phyloP scores from a whole-genome alignment of 2,888 invertebrate species.

The Phaedon cochleariae region DNA sequence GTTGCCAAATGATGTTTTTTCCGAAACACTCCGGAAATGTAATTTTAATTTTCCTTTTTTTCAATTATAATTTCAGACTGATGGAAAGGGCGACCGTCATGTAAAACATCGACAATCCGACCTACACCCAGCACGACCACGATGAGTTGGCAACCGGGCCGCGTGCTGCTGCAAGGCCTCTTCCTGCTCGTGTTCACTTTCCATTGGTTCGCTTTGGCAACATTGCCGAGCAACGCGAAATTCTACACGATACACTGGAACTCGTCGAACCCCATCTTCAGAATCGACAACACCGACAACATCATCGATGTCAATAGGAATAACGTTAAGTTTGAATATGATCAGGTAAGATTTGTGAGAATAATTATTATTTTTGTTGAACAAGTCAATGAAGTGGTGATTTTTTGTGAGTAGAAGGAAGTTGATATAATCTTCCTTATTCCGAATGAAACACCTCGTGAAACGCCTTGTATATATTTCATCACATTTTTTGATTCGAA shows the following conservation, averaged over 20 bases:
- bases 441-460: too few relatives aligned
- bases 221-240: constrained; percentile 60
- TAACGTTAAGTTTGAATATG: constrained; percentile 89
- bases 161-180: constrained; percentile 52
- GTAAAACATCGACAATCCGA: constrained; percentile 33
- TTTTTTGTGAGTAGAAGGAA: too few relatives aligned
- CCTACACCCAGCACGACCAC: constrained; percentile 39
- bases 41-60: too few relatives aligned
- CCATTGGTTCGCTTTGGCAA: constrained; percentile 55
- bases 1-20: too few relatives aligned
- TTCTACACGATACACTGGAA: constrained; percentile 63
- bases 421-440: too few relatives aligned
- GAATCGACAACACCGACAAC: constrained; percentile 97
- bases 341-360: too few relatives aligned
- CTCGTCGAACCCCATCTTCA: constrained; percentile 69
- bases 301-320: constrained; percentile 96
- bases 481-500: too few relatives aligned
- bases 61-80: constrained; percentile 24
- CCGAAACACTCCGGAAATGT: too few relatives aligned
- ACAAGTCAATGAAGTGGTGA: too few relatives aligned
- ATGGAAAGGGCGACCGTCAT: constrained; percentile 40
- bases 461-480: too few relatives aligned
- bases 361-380: too few relatives aligned
- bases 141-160: constrained; percentile 48
- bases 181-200: constrained; percentile 54